Evolutionary conservation across 2,113 vertebrate species (phyloP), one percentile per base, ranked within the genome.

Genomic region (Neopipo cinnamomea): DNA sequence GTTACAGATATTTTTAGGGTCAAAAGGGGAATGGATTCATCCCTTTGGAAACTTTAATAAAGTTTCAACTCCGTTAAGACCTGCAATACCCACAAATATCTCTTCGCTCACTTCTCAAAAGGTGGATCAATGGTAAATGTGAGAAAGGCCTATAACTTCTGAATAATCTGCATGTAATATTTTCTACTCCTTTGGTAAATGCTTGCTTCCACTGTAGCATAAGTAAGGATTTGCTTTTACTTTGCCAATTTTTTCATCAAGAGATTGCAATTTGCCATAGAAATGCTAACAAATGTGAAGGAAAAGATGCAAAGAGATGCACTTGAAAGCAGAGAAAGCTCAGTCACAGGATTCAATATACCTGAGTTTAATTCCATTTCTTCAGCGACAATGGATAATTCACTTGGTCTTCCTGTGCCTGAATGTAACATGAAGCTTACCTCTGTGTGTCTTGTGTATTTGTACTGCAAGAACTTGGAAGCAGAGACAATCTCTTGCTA

Each of bases 1-100:
- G 97, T 93, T 97, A 95, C 95, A 94, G 94, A 95, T 95, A 96
- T 97, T 91, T 96, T 85, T 68, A 81, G 83, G 86, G 92, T 96
- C 93, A 94, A 91, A 91, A 88, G 93, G 76, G 66, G 89, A 94
- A 78, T 76, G 42, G 90, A 93, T 91, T 91, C 52, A 87, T 74
- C 73, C 46, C 61, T 88, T 41, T 75, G 73, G 90, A 97, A 95
- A 93, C 76, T 77, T 77, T 84, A 84, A 7, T 95, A 62, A 93
- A 76, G 70, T 77, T 93, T 86, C 56, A 72, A 46, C 41, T 93
- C 37, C 8, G 75, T 71, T 42, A 70, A 73, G 37, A 50, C 56
- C 31, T 59, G 53, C 33, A 39, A 28, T 75, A 61, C 47, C 31
- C 71, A 46, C 41, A 79, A 66, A 92, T 86, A 77, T 46, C 61